Evolutionary conservation across 2,797 vertebrate genomes (phyloP).

Genomic region (Arctocebus calabarensis): DNA sequence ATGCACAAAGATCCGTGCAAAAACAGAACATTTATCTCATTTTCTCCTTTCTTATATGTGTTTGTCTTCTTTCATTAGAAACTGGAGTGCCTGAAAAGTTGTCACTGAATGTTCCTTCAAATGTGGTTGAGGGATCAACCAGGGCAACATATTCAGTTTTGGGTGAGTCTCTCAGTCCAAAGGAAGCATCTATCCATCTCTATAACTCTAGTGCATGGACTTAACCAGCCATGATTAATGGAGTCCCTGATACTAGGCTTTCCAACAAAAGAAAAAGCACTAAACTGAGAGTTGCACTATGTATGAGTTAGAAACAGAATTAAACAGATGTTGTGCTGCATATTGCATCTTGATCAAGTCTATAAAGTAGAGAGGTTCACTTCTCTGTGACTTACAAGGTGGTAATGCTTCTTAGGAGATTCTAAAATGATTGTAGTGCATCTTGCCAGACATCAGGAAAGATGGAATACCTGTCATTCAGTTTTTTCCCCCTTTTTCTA

Average conservation of each 20-base stretch:
- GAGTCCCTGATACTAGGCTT: not conserved
- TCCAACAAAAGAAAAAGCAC: not conserved
- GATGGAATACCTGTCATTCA: not conserved
- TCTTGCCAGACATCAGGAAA: conserved; percentile 29
- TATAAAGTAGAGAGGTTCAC: not conserved
- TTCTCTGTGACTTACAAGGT: not conserved
- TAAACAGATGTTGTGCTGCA: not conserved
- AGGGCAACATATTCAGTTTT: conserved; percentile 90
- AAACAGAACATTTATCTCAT: not conserved
- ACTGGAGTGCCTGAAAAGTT: conserved; percentile 58
- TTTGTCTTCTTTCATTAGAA: conserved; percentile 68
- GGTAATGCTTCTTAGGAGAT: not conserved
- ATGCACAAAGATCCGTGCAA: not conserved
- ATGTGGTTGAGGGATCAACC: conserved; percentile 90
- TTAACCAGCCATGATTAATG: not conserved
- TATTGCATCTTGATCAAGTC: not conserved
- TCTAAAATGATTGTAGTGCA: not conserved
- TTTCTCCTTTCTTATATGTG: not conserved
- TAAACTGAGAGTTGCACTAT: not conserved
- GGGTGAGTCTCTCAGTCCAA: conserved; percentile 85
- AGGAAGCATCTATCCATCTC: not conserved
- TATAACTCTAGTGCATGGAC: too few relatives aligned
- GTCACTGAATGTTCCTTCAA: conserved; percentile 88
- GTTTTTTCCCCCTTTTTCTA: not conserved
- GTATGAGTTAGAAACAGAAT: not conserved